Conservation (phyloP, 2,113 vertebrate species). For the Oryzias curvinotus region DNA sequence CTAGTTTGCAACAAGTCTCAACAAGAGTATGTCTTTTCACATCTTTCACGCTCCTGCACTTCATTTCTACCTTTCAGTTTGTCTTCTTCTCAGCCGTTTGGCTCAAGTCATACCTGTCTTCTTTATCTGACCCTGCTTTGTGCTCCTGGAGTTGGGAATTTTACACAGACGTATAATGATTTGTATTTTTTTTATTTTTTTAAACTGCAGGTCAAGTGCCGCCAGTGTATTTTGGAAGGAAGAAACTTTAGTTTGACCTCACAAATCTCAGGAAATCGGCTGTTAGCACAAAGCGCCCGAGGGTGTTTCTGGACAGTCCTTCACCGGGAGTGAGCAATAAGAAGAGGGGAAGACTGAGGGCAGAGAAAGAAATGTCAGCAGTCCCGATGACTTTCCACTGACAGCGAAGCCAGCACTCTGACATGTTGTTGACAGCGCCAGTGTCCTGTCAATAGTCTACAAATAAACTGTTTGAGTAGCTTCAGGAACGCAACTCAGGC, state of each 20-base stretch:
- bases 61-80: constrained; percentile 22
- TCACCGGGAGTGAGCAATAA: constrained; percentile 13
- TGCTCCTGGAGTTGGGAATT: background rate
- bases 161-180: background rate
- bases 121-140: background rate
- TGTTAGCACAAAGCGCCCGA: constrained; percentile 47
- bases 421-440: constrained; percentile 65
- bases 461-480: constrained; percentile 72
- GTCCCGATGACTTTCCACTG: constrained; percentile 54
- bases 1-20: constrained; percentile 65
- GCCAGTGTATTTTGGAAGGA: background rate
- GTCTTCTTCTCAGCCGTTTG: constrained; percentile 7
- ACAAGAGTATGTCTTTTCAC: constrained; percentile 57
- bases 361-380: constrained; percentile 28
- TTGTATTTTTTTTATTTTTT: background rate
- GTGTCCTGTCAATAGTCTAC: constrained; percentile 64
- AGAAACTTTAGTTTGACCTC: constrained; percentile 10
- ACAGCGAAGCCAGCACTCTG: constrained; percentile 49
- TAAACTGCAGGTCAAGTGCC: no score
- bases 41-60: constrained; percentile 13
- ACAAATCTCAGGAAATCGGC: constrained; percentile 30
- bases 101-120: background rate
- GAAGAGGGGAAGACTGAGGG: constrained; percentile 9
- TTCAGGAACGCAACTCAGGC: constrained; percentile 33
- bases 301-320: constrained; percentile 27